Evolutionary conservation across 2,888 invertebrate species (phyloP).

Genomic region (Coecobrya sp.): DNA sequence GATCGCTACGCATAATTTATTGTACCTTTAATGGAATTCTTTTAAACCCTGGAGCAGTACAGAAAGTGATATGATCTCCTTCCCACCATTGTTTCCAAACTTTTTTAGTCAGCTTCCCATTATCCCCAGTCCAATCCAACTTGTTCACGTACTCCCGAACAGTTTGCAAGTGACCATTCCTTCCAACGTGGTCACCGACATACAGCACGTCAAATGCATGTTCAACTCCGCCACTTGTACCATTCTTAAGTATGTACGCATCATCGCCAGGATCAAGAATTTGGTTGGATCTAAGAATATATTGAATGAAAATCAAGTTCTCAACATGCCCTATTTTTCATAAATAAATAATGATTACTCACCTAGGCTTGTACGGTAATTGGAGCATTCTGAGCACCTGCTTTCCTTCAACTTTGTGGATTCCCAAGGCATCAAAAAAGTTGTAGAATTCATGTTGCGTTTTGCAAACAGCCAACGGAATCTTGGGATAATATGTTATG

Average conservation of each 20-base stretch:
- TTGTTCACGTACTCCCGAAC: constrained; percentile 68
- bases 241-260: constrained; percentile 77
- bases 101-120: constrained; percentile 58
- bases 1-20: background rate
- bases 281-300: constrained; percentile 58
- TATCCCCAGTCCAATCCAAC: constrained; percentile 68
- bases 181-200: constrained; percentile 63
- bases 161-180: background rate
- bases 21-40: constrained; percentile 73
- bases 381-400: constrained; percentile 75
- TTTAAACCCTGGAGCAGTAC: constrained; percentile 69
- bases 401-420: constrained; percentile 89
- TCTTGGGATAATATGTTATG: constrained; percentile 94
- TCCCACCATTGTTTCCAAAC: constrained; percentile 81
- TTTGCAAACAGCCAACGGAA: constrained; percentile 93
- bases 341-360: background rate
- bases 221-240: constrained; percentile 31
- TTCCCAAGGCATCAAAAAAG: constrained; percentile 94
- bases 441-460: constrained; percentile 95
- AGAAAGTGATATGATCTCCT: constrained; percentile 71
- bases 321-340: background rate
- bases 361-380: constrained; percentile 68
- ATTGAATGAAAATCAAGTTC: background rate
- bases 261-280: constrained; percentile 81
- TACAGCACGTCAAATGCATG: constrained; percentile 75